Evolutionary conservation across 2,113 vertebrate species (phyloP).

Genomic region (Dipodomys merriami): DNA sequence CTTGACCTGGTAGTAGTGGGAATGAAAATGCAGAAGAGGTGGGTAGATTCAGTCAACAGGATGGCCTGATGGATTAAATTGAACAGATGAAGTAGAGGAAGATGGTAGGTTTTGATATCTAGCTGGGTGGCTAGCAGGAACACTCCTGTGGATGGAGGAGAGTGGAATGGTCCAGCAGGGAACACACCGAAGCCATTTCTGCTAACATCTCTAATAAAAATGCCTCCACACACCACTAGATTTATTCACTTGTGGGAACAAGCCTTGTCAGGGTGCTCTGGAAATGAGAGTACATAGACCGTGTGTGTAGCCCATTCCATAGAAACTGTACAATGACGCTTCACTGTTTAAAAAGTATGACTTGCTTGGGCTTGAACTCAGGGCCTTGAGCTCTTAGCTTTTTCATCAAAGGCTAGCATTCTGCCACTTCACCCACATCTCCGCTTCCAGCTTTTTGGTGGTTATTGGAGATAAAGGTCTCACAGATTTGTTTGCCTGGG

Average conservation of each 20-base stretch:
- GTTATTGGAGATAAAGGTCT: no score
- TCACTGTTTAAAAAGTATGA: background rate
- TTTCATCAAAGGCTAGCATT: no score
- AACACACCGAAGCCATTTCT: background rate
- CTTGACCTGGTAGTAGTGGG: background rate
- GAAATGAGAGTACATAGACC: background rate
- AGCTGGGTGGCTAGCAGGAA: background rate
- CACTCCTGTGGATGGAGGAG: background rate
- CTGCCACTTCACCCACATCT: no score
- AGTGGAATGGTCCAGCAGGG: background rate
- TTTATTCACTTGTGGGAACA: background rate
- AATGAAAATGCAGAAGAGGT: background rate
- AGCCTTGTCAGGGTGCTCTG: background rate
- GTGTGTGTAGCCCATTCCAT: background rate
- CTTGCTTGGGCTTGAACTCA: no score
- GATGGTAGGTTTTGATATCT: background rate
- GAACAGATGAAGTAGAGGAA: no score
- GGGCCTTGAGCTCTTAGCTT: no score
- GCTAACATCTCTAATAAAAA: background rate
- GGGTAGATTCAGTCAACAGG: background rate
- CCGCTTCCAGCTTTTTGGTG: no score
- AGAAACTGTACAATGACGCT: background rate
- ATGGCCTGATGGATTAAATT: background rate
- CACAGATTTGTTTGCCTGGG: no score
- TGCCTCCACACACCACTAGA: background rate